These are phyloP conservation scores for Typhlomys cinereus DNA, from an alignment of 2,113 vertebrate species.

Conservation along the genomic window DNA sequence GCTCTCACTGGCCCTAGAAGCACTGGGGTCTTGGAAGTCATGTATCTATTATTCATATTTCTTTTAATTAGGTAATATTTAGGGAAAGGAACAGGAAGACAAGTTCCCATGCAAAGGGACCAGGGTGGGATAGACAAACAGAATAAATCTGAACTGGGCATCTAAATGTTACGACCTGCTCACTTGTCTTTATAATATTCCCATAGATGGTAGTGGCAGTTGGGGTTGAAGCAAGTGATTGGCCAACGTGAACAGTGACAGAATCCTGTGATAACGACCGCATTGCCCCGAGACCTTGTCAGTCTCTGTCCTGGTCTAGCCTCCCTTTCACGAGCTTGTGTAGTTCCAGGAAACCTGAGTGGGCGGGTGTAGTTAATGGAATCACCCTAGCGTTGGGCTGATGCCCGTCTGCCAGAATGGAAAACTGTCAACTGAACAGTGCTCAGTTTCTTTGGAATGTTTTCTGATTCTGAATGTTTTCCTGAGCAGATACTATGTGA, in stretches of 20 bases:
- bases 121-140: neutral
- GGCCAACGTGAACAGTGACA: neutral
- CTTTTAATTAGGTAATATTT: neutral
- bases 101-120: neutral
- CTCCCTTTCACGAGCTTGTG: neutral
- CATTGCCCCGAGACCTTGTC: neutral
- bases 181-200: neutral
- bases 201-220: neutral
- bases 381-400: too few relatives aligned
- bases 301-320: neutral
- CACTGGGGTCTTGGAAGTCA: neutral
- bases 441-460: neutral
- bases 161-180: neutral
- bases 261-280: fast-evolving
- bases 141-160: neutral
- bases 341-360: too few relatives aligned
- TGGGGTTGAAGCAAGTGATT: neutral
- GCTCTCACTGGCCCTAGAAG: neutral
- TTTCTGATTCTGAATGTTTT: neutral
- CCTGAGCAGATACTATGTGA: neutral
- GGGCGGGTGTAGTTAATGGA: neutral
- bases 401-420: neutral
- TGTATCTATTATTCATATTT: neutral
- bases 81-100: neutral
- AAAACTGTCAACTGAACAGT: neutral